Evolutionary conservation across 2,888 invertebrate species (phyloP), one percentile per base, ranked within the genome.

Genomic region (Resseliella maxima): DNA sequence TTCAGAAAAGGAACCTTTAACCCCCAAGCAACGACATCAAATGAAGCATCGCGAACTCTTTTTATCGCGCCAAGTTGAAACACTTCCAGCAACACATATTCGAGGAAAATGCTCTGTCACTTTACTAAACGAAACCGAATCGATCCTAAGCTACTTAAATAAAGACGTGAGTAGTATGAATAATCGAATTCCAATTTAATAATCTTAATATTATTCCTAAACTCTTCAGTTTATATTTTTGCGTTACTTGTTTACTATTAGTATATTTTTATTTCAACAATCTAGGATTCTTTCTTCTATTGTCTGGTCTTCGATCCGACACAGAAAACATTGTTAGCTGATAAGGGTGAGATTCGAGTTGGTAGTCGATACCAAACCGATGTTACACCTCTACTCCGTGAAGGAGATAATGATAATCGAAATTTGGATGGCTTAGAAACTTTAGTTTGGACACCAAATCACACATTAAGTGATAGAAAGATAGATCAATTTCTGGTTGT

Each of bases 91-190:
- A 89, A 99, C 99, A 87, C 98, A 99, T 93, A 99, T 99, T 90
- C 94, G 99, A 90, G 99, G 99, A 92, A 99, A 99, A 94, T 99
- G 99, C 93, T 96, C 97, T 89, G 99, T 99, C 89, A 99, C 99
- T 89, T 94, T 99, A 89, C 95, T 99, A 92, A 99, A 99, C 93
- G 99, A 99, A 93, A 98, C 99, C 87, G 99, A 99, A 93, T 97
- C 98, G 89, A 94, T 98, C 90, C 94, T 95, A 91, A 97, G 97
- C 92, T 99, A 99, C 94, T 94, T 99, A 91, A 96, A 97, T 93
- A 98, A 97, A 94, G 97, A 97, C 92, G 96, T 96, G 93, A 94
- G 94, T 93, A 86, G 85, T 85, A 86, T 86, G 92, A 92, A 89
- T 89, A 89, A 87, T 87, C 87, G 87, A 87, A 88, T 88, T 88